Evolutionary conservation across 2,888 invertebrate species (phyloP).

Genomic region (Lithophane ornitopus): DNA sequence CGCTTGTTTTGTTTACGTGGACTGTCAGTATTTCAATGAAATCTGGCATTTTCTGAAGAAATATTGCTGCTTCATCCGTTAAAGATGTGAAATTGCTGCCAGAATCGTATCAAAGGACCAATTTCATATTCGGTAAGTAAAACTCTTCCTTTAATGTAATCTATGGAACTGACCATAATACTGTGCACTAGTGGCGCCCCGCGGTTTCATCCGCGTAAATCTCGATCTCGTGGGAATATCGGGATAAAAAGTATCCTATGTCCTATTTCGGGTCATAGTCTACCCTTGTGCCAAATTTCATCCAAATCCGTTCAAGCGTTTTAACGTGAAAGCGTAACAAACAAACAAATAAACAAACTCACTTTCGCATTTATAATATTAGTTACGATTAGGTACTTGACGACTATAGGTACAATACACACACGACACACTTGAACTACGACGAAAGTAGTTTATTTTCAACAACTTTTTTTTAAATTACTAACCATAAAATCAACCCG

Average conservation of each 20-base stretch:
- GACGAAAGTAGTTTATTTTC: neutral
- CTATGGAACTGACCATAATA: neutral
- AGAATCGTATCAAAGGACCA: neutral
- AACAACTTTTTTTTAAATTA: neutral
- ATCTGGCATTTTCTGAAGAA: slow-evolving; percentile 4
- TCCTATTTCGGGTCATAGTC: too few species aligned
- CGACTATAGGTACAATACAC: too few species aligned
- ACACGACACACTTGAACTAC: neutral
- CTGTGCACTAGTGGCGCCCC: too few species aligned
- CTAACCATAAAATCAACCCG: neutral
- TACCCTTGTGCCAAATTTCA: too few species aligned
- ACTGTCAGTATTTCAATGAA: neutral
- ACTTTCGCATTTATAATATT: too few species aligned
- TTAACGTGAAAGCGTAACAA: too few species aligned
- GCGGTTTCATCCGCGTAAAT: too few species aligned
- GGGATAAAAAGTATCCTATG: too few species aligned
- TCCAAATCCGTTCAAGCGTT: too few species aligned
- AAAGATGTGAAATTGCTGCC: neutral
- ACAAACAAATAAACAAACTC: too few species aligned
- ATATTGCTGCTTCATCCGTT: neutral
- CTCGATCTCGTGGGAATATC: too few species aligned
- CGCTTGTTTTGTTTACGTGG: slow-evolving; percentile 14
- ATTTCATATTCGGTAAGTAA: neutral
- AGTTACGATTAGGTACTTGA: too few species aligned
- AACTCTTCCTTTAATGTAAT: neutral